Evolutionary conservation across 2,113 vertebrate species (phyloP).

Genomic region (Leucopsar rothschildi): DNA sequence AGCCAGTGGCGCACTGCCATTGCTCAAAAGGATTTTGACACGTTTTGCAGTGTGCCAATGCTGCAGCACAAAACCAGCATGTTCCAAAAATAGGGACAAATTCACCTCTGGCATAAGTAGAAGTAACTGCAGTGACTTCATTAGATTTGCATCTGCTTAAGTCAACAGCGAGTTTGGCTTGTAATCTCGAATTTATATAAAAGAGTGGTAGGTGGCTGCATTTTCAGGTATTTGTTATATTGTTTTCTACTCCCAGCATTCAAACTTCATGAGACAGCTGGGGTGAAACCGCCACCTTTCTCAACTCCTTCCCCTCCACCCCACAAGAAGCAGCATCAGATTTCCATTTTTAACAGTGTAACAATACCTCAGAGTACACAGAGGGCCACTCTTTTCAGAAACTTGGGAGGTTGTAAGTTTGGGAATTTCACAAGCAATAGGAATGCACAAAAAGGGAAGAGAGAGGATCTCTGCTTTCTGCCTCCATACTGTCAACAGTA

Average conservation of each 20-base stretch:
- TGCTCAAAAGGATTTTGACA: neutral
- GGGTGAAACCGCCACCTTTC: neutral
- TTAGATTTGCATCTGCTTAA: constrained; percentile 56
- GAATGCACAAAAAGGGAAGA: neutral
- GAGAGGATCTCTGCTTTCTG: neutral
- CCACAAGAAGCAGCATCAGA: neutral
- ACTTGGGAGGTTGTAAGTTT: neutral
- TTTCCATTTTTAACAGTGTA: neutral
- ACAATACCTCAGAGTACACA: neutral
- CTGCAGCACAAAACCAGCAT: neutral
- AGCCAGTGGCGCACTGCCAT: neutral
- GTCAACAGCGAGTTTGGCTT: constrained; percentile 26
- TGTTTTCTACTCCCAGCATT: neutral
- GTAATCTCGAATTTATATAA: neutral
- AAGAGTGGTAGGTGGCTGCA: neutral
- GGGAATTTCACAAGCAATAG: neutral
- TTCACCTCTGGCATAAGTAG: constrained; percentile 46
- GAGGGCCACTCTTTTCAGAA: neutral
- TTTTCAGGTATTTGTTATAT: neutral
- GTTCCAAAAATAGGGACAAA: constrained; percentile 58
- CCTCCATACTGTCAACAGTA: neutral
- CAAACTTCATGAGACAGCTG: neutral
- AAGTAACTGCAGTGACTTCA: constrained; percentile 51
- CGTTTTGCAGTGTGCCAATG: neutral
- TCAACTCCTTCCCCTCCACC: neutral